phyloP scores from a whole-genome alignment of 1,140 invertebrate genomes.

The Cydia splendana region DNA sequence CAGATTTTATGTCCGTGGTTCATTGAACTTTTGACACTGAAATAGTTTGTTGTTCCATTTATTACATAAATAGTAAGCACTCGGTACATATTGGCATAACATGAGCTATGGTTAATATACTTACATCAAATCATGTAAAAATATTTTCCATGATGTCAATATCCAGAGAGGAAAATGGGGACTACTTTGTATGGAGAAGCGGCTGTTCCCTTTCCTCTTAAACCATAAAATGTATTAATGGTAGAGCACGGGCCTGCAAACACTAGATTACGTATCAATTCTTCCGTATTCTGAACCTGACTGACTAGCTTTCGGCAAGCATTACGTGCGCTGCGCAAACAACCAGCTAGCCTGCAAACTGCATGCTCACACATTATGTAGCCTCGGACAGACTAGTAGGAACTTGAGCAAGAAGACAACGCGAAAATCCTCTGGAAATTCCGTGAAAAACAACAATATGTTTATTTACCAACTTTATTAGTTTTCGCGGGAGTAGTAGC shows the following conservation, averaged over 20 bases:
- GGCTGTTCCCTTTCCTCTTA: no score
- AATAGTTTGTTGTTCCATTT: conserved; percentile 23
- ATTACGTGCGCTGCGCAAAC: conserved; percentile 17
- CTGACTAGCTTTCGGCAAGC: conserved; percentile 23
- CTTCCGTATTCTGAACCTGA: conserved; percentile 21
- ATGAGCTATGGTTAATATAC: no score
- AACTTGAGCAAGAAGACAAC: no score
- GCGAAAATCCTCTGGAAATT: neutral
- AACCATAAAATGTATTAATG: no score
- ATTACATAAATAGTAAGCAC: neutral
- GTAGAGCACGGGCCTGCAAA: neutral
- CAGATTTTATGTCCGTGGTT: conserved; percentile 2
- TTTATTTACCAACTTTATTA: neutral
- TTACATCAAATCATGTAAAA: no score
- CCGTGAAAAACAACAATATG: neutral
- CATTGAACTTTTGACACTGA: conserved; percentile 16
- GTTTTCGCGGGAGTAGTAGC: neutral
- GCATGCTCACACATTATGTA: neutral
- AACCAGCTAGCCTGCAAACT: neutral
- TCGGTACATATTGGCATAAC: neutral
- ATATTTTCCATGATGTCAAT: no score
- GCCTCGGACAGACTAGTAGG: neutral
- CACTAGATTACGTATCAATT: neutral
- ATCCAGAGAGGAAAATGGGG: no score
- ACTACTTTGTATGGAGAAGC: no score